Evolutionary conservation across 2,113 vertebrate genomes (phyloP).

Genomic region (Miniopterus natalensis): DNA sequence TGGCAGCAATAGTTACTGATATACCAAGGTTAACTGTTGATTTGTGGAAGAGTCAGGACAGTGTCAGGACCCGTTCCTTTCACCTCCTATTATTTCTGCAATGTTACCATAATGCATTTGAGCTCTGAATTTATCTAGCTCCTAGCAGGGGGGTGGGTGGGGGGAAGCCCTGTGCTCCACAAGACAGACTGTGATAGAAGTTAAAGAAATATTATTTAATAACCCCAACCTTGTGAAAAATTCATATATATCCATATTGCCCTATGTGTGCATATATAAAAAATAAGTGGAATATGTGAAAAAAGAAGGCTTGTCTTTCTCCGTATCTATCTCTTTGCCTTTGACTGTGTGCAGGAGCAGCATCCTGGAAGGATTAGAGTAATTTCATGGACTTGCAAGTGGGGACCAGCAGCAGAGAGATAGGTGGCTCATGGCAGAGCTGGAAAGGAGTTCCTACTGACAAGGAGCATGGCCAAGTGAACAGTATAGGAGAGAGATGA

Average conservation of each 20-base stretch:
- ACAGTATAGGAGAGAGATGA: not conserved
- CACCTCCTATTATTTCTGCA: not conserved
- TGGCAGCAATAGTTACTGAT: not conserved
- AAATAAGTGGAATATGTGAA: not conserved
- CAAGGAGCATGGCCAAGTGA: not conserved
- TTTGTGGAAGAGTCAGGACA: not conserved
- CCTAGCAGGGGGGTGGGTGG: too few species aligned
- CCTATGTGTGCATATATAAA: too few species aligned
- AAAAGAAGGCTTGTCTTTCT: not conserved
- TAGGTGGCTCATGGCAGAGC: not conserved
- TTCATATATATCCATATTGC: not conserved
- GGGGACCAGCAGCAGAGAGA: not conserved
- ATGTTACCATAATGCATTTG: not conserved
- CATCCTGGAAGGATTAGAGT: fast-evolving
- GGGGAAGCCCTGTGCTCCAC: too few species aligned
- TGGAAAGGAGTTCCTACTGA: not conserved
- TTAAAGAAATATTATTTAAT: not conserved
- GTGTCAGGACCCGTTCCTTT: not conserved
- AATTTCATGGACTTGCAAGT: too few species aligned
- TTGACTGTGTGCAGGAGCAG: not conserved
- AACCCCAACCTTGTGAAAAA: not conserved
- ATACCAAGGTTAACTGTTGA: too few species aligned
- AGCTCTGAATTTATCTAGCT: too few species aligned
- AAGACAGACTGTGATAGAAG: not conserved
- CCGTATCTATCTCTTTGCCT: not conserved